Evolutionary conservation across 2,797 vertebrate species (phyloP), one percentile per base, ranked within the genome.

Genomic region (Nannoperca obscura): DNA sequence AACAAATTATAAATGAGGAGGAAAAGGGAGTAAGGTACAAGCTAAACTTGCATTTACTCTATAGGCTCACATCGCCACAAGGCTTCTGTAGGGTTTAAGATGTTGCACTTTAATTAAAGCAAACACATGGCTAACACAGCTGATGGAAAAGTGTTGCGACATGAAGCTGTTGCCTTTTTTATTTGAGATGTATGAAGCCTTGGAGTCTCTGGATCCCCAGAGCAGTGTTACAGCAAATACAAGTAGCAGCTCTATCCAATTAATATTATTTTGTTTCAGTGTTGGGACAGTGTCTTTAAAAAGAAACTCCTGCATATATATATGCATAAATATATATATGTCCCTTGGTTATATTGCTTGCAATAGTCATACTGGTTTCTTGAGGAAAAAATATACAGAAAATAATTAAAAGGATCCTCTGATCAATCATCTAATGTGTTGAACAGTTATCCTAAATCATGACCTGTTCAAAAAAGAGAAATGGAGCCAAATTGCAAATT

Each of bases 151-250:
- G 89, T 93, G 93, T 94, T 95, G 92, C 96, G 95, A 95, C 94
- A 93, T 94, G 94, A 95, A 95, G 68, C 61, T 78, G 95, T 92
- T 93, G 93, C 92, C 93, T 94, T 94, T 95, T 96, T 94, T 93
- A 95, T 95, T 95, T 95, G 93, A 95, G 95, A 94, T 94, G 93
- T 94, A 93, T 94, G 93, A 95, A 95, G 92, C 90, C 91, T 93
- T 91, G 90, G 92, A 93, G 94, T 90, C 63, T 85, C 85, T 82
- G 88, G 93, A 94, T 95, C 93, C 94, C 94, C 92, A 42, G 91
- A 95, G 95, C 89, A 83, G 91, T 89, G 89, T 93, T 91, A 93
- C 61, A 86, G 94, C 92, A 95, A 96, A 95, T 95, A 93, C 94
- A 96, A 95, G 92, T 84, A 94, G 94, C 93, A 91, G 87, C 85